Base-by-base conservation (phyloP, 2,888 invertebrate genomes). In the Stenotaenia linearis region DNA sequence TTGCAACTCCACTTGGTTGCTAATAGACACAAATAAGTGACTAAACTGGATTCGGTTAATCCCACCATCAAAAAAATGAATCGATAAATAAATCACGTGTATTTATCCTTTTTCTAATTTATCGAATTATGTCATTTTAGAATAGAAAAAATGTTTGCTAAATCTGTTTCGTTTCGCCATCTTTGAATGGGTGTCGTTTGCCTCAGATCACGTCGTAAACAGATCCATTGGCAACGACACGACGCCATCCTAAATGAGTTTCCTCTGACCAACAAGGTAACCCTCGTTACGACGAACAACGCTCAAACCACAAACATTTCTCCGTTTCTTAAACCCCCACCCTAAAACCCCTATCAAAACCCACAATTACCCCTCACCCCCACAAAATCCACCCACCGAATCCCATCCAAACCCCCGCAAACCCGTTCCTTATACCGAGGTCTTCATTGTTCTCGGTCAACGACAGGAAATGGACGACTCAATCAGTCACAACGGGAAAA, bases 381-480 rank as follows among this genome's bases (percentile, higher is more conserved):
- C 35, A 4, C 35, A 40, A 40, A 40, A 40, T 56, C 18, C 6
- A 50, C 9, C 50, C 56, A 21, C 7, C 56, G 12, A 23, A 56
- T 10, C 21, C 23, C 18, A 12, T 4, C 4, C 4, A 9, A 4
- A 45, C 12, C 12, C 18, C 18, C 12, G 21, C 21, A 23, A 23
- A 56, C 21, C 56, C 21, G 1, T 56, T 56, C 56, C 6, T 23
- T 56, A 18, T 56, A 56, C 9, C 25, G 75, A 32, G 75, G 15
- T 3, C 35, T 9, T 12, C 77, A 77, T 77, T 77, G 77, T 77
- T 37, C 77, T 35, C 77, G 35, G 37, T 21, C 18, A 37, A 77
- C 75, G 28, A 23, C 56, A 77, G 78, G 78, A 74, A 78, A 78
- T 78, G 69, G 78, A 78, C 78, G 69, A 78, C 78, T 78, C 78